Conservation (phyloP, 2,888 invertebrate genomes). For the Habrosyne pyritoides region DNA sequence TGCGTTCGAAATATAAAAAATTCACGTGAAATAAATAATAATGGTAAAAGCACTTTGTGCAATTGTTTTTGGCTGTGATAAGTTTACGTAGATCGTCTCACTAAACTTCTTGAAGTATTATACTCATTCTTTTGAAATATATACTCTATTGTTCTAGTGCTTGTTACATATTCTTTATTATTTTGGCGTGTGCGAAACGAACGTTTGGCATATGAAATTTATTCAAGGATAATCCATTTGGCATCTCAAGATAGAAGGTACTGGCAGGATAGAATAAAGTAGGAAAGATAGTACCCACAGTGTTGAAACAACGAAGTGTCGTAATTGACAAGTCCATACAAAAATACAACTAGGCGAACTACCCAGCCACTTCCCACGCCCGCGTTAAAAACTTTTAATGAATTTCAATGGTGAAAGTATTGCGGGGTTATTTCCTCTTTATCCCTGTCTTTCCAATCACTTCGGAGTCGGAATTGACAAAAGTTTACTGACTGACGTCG, state of each 20-base stretch:
- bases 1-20: constrained; percentile 11
- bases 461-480: not conserved
- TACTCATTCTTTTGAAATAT: constrained; percentile 2
- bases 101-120: not conserved
- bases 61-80: constrained; percentile 20
- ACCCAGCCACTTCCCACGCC: constrained; percentile 15
- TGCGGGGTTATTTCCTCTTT: not conserved
- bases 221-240: not conserved
- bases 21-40: constrained; percentile 9
- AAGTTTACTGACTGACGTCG: not conserved
- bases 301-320: not conserved
- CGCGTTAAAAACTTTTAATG: constrained; percentile 37
- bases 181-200: not conserved
- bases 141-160: not conserved
- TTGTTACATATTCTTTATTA: not conserved
- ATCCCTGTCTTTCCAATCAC: not conserved
- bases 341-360: not conserved
- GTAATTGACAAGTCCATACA: not conserved
- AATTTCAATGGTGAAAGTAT: constrained; percentile 18
- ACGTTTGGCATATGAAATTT: not conserved
- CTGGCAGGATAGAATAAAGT: too few relatives aligned
- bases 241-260: not conserved
- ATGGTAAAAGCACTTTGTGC: constrained; percentile 16
- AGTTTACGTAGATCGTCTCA: not conserved
- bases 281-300: too few relatives aligned